phyloP scores from a whole-genome alignment of 1,140 invertebrate species.

The Bombus confusus region DNA sequence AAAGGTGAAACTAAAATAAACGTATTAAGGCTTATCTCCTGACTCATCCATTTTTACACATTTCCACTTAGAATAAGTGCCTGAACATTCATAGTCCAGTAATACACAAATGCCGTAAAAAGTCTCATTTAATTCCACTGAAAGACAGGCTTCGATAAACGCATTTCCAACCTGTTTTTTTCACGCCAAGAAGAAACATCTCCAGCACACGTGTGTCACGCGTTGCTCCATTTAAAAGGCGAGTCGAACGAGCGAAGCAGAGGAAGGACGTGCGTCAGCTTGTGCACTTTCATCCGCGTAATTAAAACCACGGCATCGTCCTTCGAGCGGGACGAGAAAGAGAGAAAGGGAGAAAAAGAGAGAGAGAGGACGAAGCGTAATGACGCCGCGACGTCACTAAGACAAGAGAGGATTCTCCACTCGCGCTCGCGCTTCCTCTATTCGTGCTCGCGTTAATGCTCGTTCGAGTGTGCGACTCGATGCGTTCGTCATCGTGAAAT shows the following conservation, averaged over 20 bases:
- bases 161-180: slow-evolving; percentile 13
- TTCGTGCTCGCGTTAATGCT: slow-evolving; percentile 11
- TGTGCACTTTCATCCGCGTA: slow-evolving; percentile 78
- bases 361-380: slow-evolving; percentile 40
- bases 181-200: not conserved
- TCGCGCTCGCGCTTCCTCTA: not conserved
- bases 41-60: too few relatives aligned
- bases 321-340: slow-evolving; percentile 55
- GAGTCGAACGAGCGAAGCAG: slow-evolving; percentile 21
- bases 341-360: too few relatives aligned
- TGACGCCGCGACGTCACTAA: slow-evolving; percentile 58
- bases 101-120: not conserved
- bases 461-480: slow-evolving; percentile 27
- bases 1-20: not conserved
- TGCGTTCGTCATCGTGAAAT: not conserved
- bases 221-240: slow-evolving; percentile 49
- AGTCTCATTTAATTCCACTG: not conserved
- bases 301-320: slow-evolving; percentile 78
- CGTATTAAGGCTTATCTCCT: too few relatives aligned
- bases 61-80: not conserved
- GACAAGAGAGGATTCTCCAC: slow-evolving; percentile 50
- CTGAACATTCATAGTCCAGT: not conserved
- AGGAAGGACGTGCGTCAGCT: slow-evolving; percentile 35
- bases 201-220: slow-evolving; percentile 27
- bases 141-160: not conserved